Evolutionary conservation across 2,888 invertebrate species (phyloP), one percentile per base, ranked within the genome.

Genomic region (Sacculina carcini): DNA sequence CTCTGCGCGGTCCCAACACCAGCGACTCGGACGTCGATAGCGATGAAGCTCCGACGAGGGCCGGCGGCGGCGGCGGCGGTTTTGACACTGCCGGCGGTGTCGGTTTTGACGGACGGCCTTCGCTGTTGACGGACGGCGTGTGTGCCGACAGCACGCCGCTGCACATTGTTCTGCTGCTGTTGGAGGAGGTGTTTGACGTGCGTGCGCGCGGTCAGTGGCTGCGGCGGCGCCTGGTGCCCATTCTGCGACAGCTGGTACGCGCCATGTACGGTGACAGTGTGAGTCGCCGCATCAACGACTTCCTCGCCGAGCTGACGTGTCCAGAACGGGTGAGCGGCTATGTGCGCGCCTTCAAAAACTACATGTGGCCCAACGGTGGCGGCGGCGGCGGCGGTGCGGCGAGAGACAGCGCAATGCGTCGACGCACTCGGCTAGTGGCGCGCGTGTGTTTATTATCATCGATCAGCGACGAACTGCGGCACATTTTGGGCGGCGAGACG

Each of bases 311-410:
- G 55, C 68, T 86, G 59, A 89, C 89, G 0, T 83, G 85, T 56
- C 84, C 87, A 1, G 77, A 80, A 56, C 84, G 84, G 62, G 79
- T 90, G 42, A 83, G 86, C 1, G 80, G 80, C 60, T 87, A 87
- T 66, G 70, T 90, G 54, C 77, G 77, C 63, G 71, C 77, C 28
- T 79, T 89, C 62, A 83, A 81, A 57, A 68, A 73, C 55, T 63
- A 70, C 3, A 64, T 72, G 53, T 75, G 74, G 74, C 73, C 74
- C 2, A 66, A 66, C 58, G 73, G 73, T 23, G n/a, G n/a, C n/a
- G n/a, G 60, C 68, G 2, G 65, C 71, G 53, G 73, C 74, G 2
- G 69, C 72, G 46, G 66, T 69, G 6, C 63, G 14, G 63, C 68
- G 4, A 26, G 56, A 10, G 54, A 56, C 44, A 48, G 39, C 7